Evolutionary conservation across 2,113 vertebrate species (phyloP).

Genomic region (Varanus salvator): DNA sequence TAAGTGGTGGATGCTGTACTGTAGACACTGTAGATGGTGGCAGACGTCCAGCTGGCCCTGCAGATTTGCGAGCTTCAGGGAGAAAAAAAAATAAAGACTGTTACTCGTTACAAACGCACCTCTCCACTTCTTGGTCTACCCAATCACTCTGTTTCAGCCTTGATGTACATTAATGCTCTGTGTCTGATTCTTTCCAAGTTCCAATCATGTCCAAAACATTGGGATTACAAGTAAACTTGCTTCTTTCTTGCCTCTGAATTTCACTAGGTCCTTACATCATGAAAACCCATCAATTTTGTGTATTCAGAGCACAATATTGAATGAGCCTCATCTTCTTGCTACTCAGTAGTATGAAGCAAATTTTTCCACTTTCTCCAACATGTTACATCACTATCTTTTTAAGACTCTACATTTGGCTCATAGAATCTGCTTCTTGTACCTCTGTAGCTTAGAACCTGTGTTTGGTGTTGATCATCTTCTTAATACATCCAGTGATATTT

Average conservation of each 20-base stretch:
- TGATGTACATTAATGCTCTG: not conserved
- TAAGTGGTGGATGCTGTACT: slow-evolving; percentile 67
- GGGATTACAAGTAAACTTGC: not conserved
- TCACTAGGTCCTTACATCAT: not conserved
- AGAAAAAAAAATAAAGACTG: slow-evolving; percentile 16
- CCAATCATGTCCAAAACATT: not conserved
- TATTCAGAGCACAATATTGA: not conserved
- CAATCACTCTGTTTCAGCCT: not conserved
- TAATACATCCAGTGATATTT: not conserved
- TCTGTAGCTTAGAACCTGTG: not conserved
- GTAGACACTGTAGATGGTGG: slow-evolving; percentile 75
- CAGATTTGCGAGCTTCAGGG: slow-evolving; percentile 78
- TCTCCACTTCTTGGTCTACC: not conserved
- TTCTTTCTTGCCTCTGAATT: not conserved
- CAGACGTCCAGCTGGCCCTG: slow-evolving; percentile 80
- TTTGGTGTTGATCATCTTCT: not conserved
- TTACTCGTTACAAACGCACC: not conserved
- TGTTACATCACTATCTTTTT: not conserved
- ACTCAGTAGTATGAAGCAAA: not conserved
- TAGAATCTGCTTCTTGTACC: not conserved
- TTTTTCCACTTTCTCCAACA: not conserved
- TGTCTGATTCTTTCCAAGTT: not conserved
- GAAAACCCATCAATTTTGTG: not conserved
- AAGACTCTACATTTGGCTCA: not conserved
- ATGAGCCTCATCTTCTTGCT: not conserved